phyloP scores from a whole-genome alignment of 2,113 vertebrate genomes.

The Alouatta palliata region DNA sequence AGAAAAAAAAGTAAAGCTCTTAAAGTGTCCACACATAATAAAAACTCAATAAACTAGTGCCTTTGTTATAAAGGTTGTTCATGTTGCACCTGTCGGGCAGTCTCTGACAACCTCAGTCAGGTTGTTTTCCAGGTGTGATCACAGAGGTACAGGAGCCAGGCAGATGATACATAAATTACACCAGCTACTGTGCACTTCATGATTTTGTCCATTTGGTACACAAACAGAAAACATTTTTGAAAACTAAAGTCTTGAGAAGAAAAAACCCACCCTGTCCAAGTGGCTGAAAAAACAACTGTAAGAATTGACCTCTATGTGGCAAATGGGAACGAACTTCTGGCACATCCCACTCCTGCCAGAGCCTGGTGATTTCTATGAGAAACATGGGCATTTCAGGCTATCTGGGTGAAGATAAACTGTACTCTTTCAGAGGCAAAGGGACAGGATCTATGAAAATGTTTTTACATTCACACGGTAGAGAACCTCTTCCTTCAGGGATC shows the following conservation, averaged over 20 bases:
- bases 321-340: not conserved
- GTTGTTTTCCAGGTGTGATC: no score
- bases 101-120: not conserved
- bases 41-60: not conserved
- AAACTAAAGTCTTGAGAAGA: not conserved
- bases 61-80: not conserved
- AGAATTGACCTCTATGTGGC: not conserved
- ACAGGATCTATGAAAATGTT: not conserved
- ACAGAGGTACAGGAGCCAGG: not conserved
- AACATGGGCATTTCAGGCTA: accelerated
- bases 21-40: not conserved
- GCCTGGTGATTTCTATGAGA: not conserved
- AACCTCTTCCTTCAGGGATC: not conserved
- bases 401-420: not conserved
- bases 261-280: not conserved
- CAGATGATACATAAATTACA: not conserved
- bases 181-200: not conserved
- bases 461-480: not conserved
- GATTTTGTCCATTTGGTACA: not conserved
- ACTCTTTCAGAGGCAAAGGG: not conserved
- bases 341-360: not conserved
- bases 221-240: not conserved
- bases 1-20: not conserved
- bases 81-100: not conserved
- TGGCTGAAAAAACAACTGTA: not conserved